Conservation (phyloP, 2,113 vertebrate species). For the Cebidichthys violaceus region DNA sequence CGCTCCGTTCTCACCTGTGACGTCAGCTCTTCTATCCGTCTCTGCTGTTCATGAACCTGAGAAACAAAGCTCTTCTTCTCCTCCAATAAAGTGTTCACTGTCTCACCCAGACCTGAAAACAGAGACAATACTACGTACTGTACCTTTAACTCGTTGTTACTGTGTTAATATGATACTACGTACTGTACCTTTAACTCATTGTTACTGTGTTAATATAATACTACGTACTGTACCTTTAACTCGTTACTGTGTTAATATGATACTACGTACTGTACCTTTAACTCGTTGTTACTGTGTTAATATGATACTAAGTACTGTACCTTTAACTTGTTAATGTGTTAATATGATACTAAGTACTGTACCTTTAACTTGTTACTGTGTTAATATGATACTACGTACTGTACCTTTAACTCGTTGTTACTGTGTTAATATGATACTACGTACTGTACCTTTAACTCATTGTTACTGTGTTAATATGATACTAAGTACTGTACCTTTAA, state of each 20-base stretch:
- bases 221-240: not conserved
- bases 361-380: too few species aligned
- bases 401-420: too few species aligned
- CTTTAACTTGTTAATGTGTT: constrained; percentile 88
- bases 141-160: not conserved
- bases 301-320: constrained; percentile 47
- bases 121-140: not conserved
- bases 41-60: constrained; percentile 84
- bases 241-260: not conserved
- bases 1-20: constrained; percentile 69
- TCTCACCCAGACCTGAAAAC: constrained; percentile 84
- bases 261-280: too few species aligned
- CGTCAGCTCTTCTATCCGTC: constrained; percentile 79
- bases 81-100: constrained; percentile 80
- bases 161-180: not conserved
- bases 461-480: too few species aligned
- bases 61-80: constrained; percentile 84
- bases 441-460: too few species aligned
- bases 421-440: too few species aligned
- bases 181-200: not conserved
- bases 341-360: too few species aligned
- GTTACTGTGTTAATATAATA: too few species aligned
- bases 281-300: not conserved
- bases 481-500: too few species aligned
- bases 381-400: too few species aligned